These are phyloP conservation scores for Phyllostomus discolor DNA, from an alignment of 2,113 vertebrate genomes.

Conservation along the genomic window DNA sequence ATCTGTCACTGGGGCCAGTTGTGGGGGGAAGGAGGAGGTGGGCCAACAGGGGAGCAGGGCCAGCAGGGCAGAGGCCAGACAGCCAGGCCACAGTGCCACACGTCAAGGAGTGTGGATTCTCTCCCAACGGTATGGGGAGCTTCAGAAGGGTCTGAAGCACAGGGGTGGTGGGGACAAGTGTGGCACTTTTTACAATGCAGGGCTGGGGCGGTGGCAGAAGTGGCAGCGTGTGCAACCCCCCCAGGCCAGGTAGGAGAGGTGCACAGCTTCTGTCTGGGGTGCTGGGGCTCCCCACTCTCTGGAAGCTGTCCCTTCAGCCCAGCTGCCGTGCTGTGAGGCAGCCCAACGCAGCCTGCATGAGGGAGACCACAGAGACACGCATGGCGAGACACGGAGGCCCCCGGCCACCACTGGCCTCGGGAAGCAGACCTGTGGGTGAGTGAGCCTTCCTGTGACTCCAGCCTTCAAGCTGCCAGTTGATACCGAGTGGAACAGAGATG, in stretches of 20 bases:
- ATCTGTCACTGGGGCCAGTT: neutral
- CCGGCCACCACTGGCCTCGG: neutral
- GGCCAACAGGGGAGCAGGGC: neutral
- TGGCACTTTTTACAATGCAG: rapidly evolving
- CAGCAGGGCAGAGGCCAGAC: no score
- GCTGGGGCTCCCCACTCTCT: neutral
- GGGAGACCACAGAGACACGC: neutral
- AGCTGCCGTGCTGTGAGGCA: neutral
- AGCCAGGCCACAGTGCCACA: neutral
- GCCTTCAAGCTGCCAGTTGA: neutral
- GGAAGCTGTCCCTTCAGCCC: neutral
- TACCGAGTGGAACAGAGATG: neutral
- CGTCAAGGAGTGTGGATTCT: no score
- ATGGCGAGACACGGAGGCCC: neutral
- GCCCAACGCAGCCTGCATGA: neutral
- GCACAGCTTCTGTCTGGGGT: neutral
- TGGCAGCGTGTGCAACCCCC: neutral
- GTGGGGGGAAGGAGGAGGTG: neutral
- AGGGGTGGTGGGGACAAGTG: neutral
- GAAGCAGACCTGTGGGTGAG: neutral
- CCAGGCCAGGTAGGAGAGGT: neutral
- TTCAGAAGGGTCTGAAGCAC: neutral
- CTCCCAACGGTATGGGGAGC: neutral
- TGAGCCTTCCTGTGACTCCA: neutral
- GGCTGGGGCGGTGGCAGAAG: neutral